Percentiles rank a stretch among this genome's conserved stretches.
phyloP scores from a whole-genome alignment of 2,113 vertebrate genomes.

The Alectura lathami region DNA sequence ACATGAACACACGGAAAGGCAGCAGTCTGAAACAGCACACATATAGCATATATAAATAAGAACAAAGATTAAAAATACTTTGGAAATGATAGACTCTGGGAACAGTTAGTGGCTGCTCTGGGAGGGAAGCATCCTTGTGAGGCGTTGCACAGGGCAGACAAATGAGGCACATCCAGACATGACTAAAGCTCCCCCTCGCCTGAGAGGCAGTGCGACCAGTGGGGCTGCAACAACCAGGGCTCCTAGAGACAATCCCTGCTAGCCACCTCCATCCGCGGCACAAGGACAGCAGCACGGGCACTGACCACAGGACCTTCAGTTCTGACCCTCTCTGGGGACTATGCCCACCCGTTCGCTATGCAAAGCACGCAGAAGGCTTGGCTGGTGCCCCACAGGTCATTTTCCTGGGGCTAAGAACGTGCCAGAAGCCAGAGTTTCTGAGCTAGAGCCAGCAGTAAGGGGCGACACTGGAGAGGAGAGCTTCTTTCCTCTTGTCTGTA shows the following conservation, averaged over 20 bases:
- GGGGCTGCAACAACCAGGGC: neutral
- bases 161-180: constrained; percentile 4
- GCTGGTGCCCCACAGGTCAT: neutral
- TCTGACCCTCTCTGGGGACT: neutral
- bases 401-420: neutral
- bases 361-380: neutral
- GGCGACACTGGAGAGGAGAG: neutral
- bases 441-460: neutral
- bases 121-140: constrained; percentile 20
- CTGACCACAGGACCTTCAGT: neutral
- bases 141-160: constrained; percentile 15
- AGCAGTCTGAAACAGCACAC: constrained; percentile 40
- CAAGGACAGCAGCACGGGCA: neutral
- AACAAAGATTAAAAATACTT: constrained; percentile 53
- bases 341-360: neutral
- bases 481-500: neutral
- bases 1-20: constrained; percentile 38
- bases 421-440: neutral
- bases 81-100: constrained; percentile 15
- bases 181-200: neutral
- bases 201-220: neutral
- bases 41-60: constrained; percentile 56
- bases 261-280: neutral
- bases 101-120: constrained; percentile 49
- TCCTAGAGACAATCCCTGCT: neutral